Evolutionary conservation across 2,888 invertebrate species (phyloP).

Genomic region (Emmelina monodactyla): DNA sequence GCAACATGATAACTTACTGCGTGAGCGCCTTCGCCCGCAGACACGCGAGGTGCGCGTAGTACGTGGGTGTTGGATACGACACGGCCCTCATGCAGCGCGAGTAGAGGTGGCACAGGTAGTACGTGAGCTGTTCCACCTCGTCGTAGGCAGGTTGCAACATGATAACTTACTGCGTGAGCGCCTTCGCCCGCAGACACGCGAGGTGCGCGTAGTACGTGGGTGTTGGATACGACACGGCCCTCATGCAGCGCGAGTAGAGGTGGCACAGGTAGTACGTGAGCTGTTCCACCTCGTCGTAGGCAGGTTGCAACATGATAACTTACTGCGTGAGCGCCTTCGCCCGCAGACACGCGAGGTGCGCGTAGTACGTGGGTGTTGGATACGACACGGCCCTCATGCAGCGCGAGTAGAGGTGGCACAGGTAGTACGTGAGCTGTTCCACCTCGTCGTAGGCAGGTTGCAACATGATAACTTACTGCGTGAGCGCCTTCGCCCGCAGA

Average conservation of each 20-base stretch:
- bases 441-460: no score
- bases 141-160: no score
- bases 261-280: constrained; percentile 86
- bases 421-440: constrained; percentile 79
- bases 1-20: no score
- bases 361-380: constrained; percentile 88
- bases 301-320: no score
- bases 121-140: constrained; percentile 80
- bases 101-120: constrained; percentile 86
- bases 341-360: constrained; percentile 84
- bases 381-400: constrained; percentile 86
- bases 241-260: constrained; percentile 82
- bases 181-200: constrained; percentile 76
- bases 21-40: constrained; percentile 70
- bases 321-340: constrained; percentile 63
- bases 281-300: constrained; percentile 81
- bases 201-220: constrained; percentile 90
- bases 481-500: constrained; percentile 69
- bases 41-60: constrained; percentile 88
- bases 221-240: constrained; percentile 86
- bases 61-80: constrained; percentile 87
- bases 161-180: constrained; percentile 59
- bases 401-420: constrained; percentile 87
- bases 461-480: constrained; percentile 57
- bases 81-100: constrained; percentile 84